Evolutionary conservation across 2,888 invertebrate genomes (phyloP).

Genomic region (Lymantria monacha): DNA sequence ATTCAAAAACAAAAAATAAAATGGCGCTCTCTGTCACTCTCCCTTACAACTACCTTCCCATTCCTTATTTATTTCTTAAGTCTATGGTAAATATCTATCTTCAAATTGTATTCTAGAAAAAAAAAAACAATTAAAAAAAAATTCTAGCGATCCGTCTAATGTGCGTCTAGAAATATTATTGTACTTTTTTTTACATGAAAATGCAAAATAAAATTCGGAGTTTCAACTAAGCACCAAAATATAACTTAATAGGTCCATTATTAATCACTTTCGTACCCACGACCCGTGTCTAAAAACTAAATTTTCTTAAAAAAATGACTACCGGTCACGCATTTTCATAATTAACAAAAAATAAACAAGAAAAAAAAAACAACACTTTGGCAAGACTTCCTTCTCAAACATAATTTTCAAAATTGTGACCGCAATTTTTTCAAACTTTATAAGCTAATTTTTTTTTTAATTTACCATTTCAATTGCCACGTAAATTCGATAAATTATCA

Average conservation of each 20-base stretch:
- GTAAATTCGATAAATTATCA: conserved; percentile 78
- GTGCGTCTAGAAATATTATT: conserved; percentile 40
- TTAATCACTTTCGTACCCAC: conserved; percentile 20
- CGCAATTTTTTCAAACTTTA: conserved; percentile 30
- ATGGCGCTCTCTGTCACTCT: conserved; percentile 36
- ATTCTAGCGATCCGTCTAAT: conserved; percentile 40
- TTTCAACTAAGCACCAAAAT: conserved; percentile 50
- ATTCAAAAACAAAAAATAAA: conserved; percentile 28
- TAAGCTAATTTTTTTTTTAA: conserved; percentile 11
- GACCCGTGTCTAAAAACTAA: not conserved
- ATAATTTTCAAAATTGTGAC: conserved; percentile 36
- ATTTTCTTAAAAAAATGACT: conserved; percentile 39
- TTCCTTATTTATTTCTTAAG: conserved; percentile 41
- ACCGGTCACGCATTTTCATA: conserved; percentile 30
- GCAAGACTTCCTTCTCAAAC: conserved; percentile 52
- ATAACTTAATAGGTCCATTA: conserved; percentile 12
- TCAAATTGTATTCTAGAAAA: conserved; percentile 36
- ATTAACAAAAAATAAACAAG: conserved; percentile 30
- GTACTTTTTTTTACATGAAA: conserved; percentile 26
- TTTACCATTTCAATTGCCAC: conserved; percentile 53
- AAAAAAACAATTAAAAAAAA: conserved; percentile 22
- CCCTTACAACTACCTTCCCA: conserved; percentile 45
- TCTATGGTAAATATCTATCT: conserved; percentile 50
- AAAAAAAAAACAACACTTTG: conserved; percentile 48
- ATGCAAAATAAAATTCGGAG: conserved; percentile 18